These are phyloP conservation scores for Gila orcuttii DNA, from an alignment of 2,113 vertebrate species.

Conservation along the genomic window DNA sequence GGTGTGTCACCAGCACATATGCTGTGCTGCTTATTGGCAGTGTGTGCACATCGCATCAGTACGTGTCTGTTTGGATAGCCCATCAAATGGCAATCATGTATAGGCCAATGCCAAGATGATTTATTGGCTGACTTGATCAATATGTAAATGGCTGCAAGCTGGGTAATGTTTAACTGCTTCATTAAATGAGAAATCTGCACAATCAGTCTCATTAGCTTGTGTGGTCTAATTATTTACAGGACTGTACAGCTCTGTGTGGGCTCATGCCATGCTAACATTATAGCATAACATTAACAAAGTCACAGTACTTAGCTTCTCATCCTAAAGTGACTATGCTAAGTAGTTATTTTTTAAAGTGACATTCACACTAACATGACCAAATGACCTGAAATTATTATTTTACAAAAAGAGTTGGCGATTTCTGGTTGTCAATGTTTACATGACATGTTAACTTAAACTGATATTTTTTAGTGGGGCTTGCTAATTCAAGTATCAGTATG, in stretches of 20 bases:
- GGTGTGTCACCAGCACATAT: not conserved
- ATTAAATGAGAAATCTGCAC: slow-evolving; percentile 61
- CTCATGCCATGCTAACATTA: slow-evolving; percentile 18
- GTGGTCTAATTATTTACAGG: slow-evolving; percentile 26
- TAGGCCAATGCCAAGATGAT: slow-evolving; percentile 44
- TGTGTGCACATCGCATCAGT: not conserved
- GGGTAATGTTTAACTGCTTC: slow-evolving; percentile 61
- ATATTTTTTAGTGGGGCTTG: not conserved
- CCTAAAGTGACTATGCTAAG: not conserved
- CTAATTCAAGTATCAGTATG: not conserved
- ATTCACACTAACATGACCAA: not conserved
- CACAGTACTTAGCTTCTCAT: not conserved
- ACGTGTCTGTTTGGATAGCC: not conserved
- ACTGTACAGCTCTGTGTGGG: not conserved
- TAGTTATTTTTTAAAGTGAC: not conserved
- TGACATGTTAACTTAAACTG: not conserved
- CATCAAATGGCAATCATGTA: slow-evolving; percentile 34
- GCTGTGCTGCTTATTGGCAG: not conserved
- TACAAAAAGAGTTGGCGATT: not conserved
- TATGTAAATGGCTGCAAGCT: slow-evolving; percentile 60
- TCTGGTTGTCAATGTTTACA: not conserved
- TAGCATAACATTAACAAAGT: not conserved
- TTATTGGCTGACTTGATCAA: slow-evolving; percentile 59
- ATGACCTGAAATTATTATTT: not conserved
- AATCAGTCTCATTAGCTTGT: slow-evolving; percentile 59